These are phyloP conservation scores for Palaemon carinicauda DNA, from an alignment of 1,140 invertebrate genomes.

Conservation along the genomic window DNA sequence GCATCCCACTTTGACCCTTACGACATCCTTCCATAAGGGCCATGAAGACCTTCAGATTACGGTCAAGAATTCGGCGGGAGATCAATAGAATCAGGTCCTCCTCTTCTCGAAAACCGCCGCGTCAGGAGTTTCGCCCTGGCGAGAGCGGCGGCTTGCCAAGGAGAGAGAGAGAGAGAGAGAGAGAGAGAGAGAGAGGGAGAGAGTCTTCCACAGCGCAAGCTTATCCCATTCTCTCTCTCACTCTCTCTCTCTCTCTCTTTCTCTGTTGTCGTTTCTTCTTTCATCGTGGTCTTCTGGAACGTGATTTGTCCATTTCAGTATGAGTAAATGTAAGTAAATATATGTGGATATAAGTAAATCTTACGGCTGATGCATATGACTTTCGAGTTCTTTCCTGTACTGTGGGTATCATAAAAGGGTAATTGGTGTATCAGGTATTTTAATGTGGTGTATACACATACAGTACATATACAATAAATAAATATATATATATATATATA, in stretches of 20 bases:
- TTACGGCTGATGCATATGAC: too few relatives aligned
- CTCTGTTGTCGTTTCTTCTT: background rate
- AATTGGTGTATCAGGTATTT: too few relatives aligned
- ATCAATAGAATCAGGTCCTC: slow-evolving; percentile 45
- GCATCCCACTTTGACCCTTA: background rate
- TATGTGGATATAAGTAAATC: too few relatives aligned
- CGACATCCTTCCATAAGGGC: background rate
- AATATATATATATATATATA: too few relatives aligned
- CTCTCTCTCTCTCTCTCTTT: slow-evolving; percentile 12
- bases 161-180: background rate
- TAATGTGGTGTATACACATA: too few relatives aligned
- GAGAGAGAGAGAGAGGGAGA: background rate
- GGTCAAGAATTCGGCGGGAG: slow-evolving; percentile 43
- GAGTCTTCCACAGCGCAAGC: too few relatives aligned
- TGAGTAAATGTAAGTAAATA: too few relatives aligned
- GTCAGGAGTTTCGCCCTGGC: slow-evolving; percentile 34
- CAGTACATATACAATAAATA: too few relatives aligned
- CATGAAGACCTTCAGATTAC: background rate
- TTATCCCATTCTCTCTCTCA: background rate
- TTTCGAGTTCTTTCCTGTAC: too few relatives aligned
- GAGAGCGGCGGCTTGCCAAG: slow-evolving; percentile 1
- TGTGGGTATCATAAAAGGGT: too few relatives aligned
- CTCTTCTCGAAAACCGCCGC: slow-evolving; percentile 36
- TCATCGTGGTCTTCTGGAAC: background rate
- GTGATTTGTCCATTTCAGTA: background rate